Evolutionary conservation across 2,888 invertebrate genomes (phyloP), one percentile per base, ranked within the genome.

Genomic region (Cheilosia urbana): DNA sequence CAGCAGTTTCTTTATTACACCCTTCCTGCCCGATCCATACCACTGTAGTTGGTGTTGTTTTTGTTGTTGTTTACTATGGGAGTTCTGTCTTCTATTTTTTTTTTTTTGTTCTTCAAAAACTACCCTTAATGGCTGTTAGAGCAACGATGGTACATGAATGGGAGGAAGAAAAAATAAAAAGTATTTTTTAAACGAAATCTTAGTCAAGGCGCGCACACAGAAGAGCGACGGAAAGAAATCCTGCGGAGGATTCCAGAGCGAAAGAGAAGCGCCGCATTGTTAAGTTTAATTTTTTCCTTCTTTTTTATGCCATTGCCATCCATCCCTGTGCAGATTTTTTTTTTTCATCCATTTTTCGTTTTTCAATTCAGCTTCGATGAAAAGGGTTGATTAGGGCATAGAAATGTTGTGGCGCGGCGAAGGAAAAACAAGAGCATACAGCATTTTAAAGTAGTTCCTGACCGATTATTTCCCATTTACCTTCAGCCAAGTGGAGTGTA

Each of bases 331-430:
- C n/a, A 40, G 11, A 47, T 30, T 15, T 80, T 19, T 58, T 37
- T 37, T 53, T 24, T 24, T 55, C 30, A 27, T 30, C 9, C 30
- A 9, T 30, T 30, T 30, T 30, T 30, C 30, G 9, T 9, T n/a
- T 55, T 55, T n/a, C 27, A 55, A 55, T 55, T 83, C 30, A 37
- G 42, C 42, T 49, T 84, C 80, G 68, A 73, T 84, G 30, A 68
- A 80, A 84, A 84, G 84, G 84, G 79, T 84, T 84, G 84, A 84
- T 84, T 84, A 84, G 84, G 84, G 75, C 57, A 68, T 71, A 77
- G 47, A 27, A 60, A 24, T 42, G 37, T n/a, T 47, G n/a, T 19
- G 17, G 30, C 57, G 51, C 65, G 27, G 34, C 30, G 37, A 27
- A 60, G 57, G 51, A 77, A 83, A 62, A 77, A 69, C 53, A 72